Evolutionary conservation across 2,113 vertebrate genomes (phyloP).

Genomic region (Chaetops frenatus): DNA sequence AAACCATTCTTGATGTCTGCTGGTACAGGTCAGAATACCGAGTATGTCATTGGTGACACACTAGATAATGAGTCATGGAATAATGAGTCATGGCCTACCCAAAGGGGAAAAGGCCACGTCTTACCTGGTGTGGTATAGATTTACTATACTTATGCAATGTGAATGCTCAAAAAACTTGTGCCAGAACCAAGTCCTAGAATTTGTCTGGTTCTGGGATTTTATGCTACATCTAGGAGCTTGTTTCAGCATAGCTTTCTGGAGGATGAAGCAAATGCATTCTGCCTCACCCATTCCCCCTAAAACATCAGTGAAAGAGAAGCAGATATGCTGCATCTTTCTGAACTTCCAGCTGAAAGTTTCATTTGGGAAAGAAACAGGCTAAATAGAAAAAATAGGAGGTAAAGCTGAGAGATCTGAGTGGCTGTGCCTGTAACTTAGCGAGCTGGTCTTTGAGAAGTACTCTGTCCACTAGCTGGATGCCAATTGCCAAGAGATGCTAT

Average conservation of each 20-base stretch:
- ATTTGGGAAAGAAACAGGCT: not conserved
- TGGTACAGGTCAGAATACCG: not conserved
- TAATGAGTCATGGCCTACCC: not conserved
- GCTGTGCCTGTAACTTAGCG: not conserved
- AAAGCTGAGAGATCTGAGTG: not conserved
- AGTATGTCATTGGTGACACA: not conserved
- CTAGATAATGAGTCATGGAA: not conserved
- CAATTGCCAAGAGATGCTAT: conserved; percentile 69
- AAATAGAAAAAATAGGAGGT: not conserved
- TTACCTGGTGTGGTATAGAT: not conserved
- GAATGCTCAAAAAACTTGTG: not conserved
- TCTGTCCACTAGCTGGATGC: conserved; percentile 42
- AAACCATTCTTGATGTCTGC: not conserved
- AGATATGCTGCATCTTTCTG: not conserved
- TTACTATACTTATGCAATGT: not conserved
- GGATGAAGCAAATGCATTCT: not conserved
- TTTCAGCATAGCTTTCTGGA: not conserved
- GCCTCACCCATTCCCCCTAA: not conserved
- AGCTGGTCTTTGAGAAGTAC: conserved; percentile 26
- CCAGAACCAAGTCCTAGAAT: not conserved
- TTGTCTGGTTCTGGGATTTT: not conserved
- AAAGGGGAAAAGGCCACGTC: not conserved
- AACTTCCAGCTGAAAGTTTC: not conserved
- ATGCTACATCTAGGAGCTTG: not conserved
- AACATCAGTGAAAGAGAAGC: not conserved